A percentile compares a stretch with the other conserved stretches of the same genome.
phyloP scores from a whole-genome alignment of 2,113 vertebrate species.

The Cheilinus undulatus region DNA sequence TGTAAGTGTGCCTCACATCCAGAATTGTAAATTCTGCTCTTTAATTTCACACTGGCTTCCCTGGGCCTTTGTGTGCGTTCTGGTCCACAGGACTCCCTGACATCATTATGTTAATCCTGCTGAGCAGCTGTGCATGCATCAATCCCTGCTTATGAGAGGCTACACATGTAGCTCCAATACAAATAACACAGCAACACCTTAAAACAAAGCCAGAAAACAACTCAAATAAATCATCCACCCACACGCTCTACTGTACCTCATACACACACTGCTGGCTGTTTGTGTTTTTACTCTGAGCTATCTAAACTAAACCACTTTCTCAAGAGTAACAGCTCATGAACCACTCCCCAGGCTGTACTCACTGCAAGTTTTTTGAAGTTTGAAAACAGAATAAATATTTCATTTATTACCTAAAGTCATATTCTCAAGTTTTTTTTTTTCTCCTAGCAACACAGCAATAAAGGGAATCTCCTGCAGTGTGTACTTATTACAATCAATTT shows the following conservation, averaged over 20 bases:
- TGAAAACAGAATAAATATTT: constrained; percentile 71
- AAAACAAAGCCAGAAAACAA: constrained; percentile 31
- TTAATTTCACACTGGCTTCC: constrained; percentile 82
- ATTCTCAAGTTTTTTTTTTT: constrained; percentile 26
- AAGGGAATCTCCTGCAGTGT: constrained; percentile 11
- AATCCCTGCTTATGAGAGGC: constrained; percentile 54
- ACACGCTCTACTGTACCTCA: constrained; percentile 1
- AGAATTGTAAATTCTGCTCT: constrained; percentile 72
- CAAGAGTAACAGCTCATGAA: constrained; percentile 16
- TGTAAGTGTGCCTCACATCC: constrained; percentile 53
- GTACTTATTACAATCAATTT: constrained; percentile 14
- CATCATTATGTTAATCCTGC: constrained; percentile 82
- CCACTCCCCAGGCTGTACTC: constrained; percentile 30
- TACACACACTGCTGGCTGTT: neutral
- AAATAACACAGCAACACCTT: constrained; percentile 26
- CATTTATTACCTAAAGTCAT: constrained; percentile 44
- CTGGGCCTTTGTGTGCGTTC: constrained; percentile 74
- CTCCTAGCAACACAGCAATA: neutral
- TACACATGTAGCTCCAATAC: constrained; percentile 24
- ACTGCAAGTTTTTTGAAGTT: constrained; percentile 44
- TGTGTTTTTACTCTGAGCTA: constrained; percentile 33
- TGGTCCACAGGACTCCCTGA: constrained; percentile 70
- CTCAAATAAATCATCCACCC: neutral
- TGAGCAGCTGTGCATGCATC: constrained; percentile 71
- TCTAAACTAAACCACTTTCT: constrained; percentile 42